Base-by-base conservation (phyloP, 2,888 invertebrate species). In the Watsonalla cultraria region DNA sequence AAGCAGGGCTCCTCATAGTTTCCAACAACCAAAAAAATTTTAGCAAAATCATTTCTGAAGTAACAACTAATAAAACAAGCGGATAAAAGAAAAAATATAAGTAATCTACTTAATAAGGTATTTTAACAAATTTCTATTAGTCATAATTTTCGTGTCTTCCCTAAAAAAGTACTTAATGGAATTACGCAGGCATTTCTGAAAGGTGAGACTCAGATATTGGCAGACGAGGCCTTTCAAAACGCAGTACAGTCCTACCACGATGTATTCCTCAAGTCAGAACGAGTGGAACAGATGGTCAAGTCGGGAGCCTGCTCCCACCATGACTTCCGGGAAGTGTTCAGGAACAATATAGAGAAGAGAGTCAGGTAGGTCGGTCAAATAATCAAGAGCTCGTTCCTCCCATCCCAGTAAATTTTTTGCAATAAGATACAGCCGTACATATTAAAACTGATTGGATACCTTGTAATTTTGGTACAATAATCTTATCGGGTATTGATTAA, bases 191-290 rank as follows among this genome's bases (percentile, higher is more conserved):
- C 96, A 78, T 99, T 98, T 86, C 92, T 99, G 58, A 98, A 97
- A 91, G 99, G 99, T 49, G 99, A 99, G 88, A 98, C 98, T n/a
- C 97, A 97, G 88, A 98, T 98, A 74, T 94, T 98, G 91, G 97
- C 98, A 8, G 98, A 98, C 82, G 98, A 98, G 86, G 99, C 99
- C 53, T 99, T 99, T 87, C 98, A 97, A 80, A 99, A 99, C 86
- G 99, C 99, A 45, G 97, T 99, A 53, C 98, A 99, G 86, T 98
- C 97, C 74, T 97, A 97, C 89, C 95, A 94, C 80, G 98, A 98
- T 82, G 97, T 99, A 60, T 99, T 99, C 90, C 93, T 99, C 47
- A 98, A 98, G 84, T 99, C 98, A 42, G 99, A 99, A 81, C 93
- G 99, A 64, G 97, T 99, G 47, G 93, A 95, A 61, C 96, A 97